Evolutionary conservation across 2,888 invertebrate species (phyloP).

Genomic region (Leucophenga montana): DNA sequence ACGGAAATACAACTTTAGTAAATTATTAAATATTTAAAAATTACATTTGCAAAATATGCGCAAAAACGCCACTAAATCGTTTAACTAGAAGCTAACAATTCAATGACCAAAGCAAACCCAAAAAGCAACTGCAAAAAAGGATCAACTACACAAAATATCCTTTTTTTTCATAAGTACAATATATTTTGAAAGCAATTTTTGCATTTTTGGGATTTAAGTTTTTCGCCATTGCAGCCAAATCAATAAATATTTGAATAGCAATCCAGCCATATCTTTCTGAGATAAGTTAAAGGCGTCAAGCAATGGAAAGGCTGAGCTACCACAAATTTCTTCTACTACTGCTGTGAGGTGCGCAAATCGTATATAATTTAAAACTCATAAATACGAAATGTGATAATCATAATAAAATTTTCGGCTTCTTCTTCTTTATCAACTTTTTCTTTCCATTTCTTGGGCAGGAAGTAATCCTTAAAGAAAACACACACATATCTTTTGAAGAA

Average conservation of each 20-base stretch:
- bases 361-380: constrained; percentile 66
- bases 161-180: background rate
- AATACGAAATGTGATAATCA: constrained; percentile 64
- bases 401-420: constrained; percentile 51
- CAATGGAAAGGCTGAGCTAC: background rate
- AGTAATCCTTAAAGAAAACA: background rate
- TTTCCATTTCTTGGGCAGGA: too few species aligned
- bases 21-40: constrained; percentile 16
- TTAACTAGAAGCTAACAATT: background rate
- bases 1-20: background rate
- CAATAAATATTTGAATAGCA: constrained; percentile 63
- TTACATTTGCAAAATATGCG: background rate
- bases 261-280: constrained; percentile 26
- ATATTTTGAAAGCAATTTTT: background rate
- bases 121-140: background rate
- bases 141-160: constrained; percentile 6
- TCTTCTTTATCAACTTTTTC: too few species aligned
- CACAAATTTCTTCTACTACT: too few species aligned
- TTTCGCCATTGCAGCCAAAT: constrained; percentile 44
- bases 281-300: constrained; percentile 21
- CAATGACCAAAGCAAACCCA: background rate
- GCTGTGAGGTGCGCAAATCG: constrained; percentile 49
- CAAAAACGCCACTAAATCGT: constrained; percentile 1
- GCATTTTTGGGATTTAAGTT: constrained; percentile 12
- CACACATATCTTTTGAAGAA: constrained; percentile 22